Percentiles rank a stretch among this genome's conserved stretches.
These are phyloP conservation scores for Sphaeridia pumilis DNA, from an alignment of 2,888 invertebrate genomes.

Conservation along the genomic window DNA sequence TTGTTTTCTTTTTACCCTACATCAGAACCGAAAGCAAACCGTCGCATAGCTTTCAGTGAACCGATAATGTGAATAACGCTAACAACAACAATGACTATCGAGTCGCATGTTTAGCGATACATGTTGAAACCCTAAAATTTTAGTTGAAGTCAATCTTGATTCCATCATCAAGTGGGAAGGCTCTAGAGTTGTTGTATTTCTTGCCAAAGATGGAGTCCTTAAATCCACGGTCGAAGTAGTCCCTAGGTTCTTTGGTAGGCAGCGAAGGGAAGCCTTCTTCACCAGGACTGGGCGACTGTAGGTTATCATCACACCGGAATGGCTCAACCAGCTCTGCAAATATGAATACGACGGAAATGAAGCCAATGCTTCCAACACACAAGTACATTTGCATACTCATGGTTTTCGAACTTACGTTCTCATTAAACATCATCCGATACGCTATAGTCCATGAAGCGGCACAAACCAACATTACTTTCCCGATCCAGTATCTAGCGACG, in stretches of 20 bases:
- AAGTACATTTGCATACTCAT: no score
- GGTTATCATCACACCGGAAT: no score
- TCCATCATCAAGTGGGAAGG: not conserved
- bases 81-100: no score
- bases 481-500: conserved; percentile 50
- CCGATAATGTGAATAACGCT: no score
- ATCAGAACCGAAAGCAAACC: no score
- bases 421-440: conserved; percentile 74
- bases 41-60: no score
- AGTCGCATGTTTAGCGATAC: no score
- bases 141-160: not conserved
- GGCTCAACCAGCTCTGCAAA: no score
- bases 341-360: no score
- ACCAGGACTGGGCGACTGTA: conserved; percentile 52
- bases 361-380: no score
- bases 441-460: conserved; percentile 46
- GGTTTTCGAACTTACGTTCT: conserved; percentile 55
- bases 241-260: conserved; percentile 49
- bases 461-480: conserved; percentile 49
- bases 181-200: conserved; percentile 8
- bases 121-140: no score
- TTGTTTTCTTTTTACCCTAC: no score
- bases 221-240: conserved; percentile 63
- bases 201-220: conserved; percentile 44
- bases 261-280: conserved; percentile 56